These are phyloP conservation scores for Pituophis catenifer DNA, from an alignment of 2,113 vertebrate species.

Conservation along the genomic window DNA sequence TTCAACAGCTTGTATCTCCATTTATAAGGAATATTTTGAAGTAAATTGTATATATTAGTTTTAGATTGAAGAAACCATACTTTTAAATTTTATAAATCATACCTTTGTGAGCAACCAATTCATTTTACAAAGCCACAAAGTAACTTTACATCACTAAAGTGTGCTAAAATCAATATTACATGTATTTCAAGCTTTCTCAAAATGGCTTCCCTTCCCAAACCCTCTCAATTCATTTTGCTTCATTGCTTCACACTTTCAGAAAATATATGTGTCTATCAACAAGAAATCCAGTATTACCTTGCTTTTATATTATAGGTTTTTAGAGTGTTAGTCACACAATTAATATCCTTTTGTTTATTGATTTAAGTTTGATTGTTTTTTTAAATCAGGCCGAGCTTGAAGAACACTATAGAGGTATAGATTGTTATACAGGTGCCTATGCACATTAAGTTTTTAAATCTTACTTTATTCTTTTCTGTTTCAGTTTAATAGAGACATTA, in stretches of 20 bases:
- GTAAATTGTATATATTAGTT: background rate
- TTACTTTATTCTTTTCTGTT: slow-evolving; percentile 11
- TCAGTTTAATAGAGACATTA: background rate
- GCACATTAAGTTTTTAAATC: background rate
- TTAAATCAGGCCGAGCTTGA: background rate
- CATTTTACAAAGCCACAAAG: background rate
- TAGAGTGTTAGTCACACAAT: background rate
- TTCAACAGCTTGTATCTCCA: background rate
- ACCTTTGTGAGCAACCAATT: background rate
- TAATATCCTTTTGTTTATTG: background rate
- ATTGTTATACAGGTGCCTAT: background rate
- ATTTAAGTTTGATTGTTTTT: background rate
- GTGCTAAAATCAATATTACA: background rate
- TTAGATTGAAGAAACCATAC: background rate
- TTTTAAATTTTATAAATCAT: background rate
- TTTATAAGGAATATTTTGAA: background rate
- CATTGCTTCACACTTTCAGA: background rate
- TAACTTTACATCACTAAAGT: background rate
- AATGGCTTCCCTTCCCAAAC: background rate
- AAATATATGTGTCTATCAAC: background rate
- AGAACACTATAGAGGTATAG: background rate
- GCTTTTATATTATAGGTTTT: background rate
- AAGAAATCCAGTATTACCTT: background rate
- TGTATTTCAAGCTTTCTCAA: background rate
- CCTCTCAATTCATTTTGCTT: background rate